These are phyloP conservation scores for Orthonychiurus folsomi DNA, from an alignment of 2,888 invertebrate genomes.

Conservation along the genomic window DNA sequence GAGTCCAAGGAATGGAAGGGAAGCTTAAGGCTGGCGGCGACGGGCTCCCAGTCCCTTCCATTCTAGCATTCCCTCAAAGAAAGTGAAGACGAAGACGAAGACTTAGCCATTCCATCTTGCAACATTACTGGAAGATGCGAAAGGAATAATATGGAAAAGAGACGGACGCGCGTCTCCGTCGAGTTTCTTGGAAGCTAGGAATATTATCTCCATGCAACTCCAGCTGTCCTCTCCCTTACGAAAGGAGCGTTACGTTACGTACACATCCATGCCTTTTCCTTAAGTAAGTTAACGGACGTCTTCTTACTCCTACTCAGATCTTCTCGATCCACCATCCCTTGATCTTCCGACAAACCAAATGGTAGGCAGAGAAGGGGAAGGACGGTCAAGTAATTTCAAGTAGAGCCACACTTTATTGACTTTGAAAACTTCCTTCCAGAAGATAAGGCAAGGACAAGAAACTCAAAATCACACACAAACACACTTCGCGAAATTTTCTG, in stretches of 20 bases:
- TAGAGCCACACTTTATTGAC: background rate
- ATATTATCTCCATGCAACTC: background rate
- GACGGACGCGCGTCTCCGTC: too few relatives aligned
- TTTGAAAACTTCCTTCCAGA: background rate
- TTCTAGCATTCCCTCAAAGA: background rate
- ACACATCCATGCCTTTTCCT: too few relatives aligned
- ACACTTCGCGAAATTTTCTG: too few relatives aligned
- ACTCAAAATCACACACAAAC: too few relatives aligned
- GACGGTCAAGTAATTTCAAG: conserved; percentile 1
- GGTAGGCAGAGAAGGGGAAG: background rate
- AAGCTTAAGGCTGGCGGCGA: too few relatives aligned
- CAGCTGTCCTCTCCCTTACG: too few relatives aligned
- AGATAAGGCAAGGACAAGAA: background rate
- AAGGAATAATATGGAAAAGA: too few relatives aligned
- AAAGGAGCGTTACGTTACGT: too few relatives aligned
- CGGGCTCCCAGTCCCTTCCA: background rate
- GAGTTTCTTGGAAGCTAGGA: too few relatives aligned
- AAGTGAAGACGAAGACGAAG: background rate
- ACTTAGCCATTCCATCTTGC: too few relatives aligned
- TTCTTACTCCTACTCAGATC: background rate
- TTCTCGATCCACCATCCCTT: background rate
- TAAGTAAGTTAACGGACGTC: too few relatives aligned
- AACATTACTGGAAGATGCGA: too few relatives aligned
- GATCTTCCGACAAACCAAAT: background rate
- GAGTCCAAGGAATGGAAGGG: background rate